Evolutionary conservation across 2,797 vertebrate genomes (phyloP), one percentile per base, ranked within the genome.

Genomic region (Malacoctenus gilli): DNA sequence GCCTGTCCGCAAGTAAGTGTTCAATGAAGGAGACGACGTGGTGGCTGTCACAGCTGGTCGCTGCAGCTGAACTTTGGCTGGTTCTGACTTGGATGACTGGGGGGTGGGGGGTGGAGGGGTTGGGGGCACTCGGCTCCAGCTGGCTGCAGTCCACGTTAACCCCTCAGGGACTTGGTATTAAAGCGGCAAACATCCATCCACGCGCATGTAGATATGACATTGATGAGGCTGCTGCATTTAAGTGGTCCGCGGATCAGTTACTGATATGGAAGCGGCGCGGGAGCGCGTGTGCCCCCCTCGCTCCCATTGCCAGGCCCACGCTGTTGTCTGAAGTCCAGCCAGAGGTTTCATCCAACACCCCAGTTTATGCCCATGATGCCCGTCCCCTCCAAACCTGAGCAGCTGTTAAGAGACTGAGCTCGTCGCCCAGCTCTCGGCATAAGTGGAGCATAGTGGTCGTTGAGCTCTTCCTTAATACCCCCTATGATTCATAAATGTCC

Each of bases 401-500:
- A 89, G 81, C 85, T 90, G 88, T 82, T 86, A 57, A 54, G 80
- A 84, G 79, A 83, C 54, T 75, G 67, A 71, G 59, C 68, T 80
- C 72, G 55, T 75, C 73, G 32, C 50, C 39, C 48, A n/a, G 77
- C 76, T 71, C 80, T 81, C 34, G 25, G 65, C 63, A 79, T 46
- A 85, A 85, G 80, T 77, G 75, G 66, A 83, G 75, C 84, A 82
- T 35, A 64, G 72, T 69, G 71, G 51, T 59, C 74, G 74, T 73
- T 73, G 71, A 79, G 77, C 68, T 75, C 49, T 69, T 85, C 74
- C 63, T 72, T 80, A 81, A 81, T 79, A 82, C 76, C 72, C n/a
- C 73, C 55, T 28, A 73, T 89, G 83, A 89, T 81, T 88, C 84
- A 87, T 79, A n/a, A n/a, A n/a, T n/a, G n/a, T n/a, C 42, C 72